Conservation (phyloP, 2,797 vertebrate species). For the Neosalanx taihuensis region DNA sequence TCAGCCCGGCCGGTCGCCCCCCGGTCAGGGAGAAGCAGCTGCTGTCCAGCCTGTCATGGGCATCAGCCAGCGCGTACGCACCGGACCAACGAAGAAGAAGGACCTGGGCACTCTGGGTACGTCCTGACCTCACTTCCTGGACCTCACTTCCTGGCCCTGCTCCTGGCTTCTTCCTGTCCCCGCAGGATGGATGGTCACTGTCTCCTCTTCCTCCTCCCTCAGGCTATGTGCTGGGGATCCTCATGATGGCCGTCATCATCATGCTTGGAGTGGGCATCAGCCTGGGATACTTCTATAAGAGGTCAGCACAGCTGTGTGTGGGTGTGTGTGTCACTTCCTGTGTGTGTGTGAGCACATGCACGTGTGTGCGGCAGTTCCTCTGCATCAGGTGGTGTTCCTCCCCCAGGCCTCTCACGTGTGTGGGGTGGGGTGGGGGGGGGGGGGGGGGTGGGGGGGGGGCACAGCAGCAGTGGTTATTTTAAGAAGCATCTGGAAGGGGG, state of each 20-base stretch:
- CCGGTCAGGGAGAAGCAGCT: slow-evolving; percentile 61
- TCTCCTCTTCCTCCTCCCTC: slow-evolving; percentile 9
- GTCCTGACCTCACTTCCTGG: slow-evolving; percentile 12
- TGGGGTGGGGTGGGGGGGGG: not conserved
- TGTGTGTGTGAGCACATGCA: not conserved
- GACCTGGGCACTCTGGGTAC: slow-evolving; percentile 86
- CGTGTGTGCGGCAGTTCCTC: slow-evolving; percentile 8
- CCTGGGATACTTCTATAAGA: slow-evolving; percentile 77
- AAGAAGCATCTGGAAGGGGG: slow-evolving; percentile 25
- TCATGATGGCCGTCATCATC: slow-evolving; percentile 77
- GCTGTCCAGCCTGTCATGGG: slow-evolving; percentile 83
- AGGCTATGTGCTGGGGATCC: slow-evolving; percentile 71
- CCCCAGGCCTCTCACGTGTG: slow-evolving; percentile 12
- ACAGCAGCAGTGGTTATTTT: slow-evolving; percentile 32
- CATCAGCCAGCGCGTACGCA: slow-evolving; percentile 85
- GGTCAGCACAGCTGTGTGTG: slow-evolving; percentile 58
- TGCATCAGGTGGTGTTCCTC: slow-evolving; percentile 30
- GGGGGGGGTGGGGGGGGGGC: slow-evolving; percentile 16
- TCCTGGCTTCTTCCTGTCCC: no score
- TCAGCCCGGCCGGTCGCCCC: slow-evolving; percentile 49
- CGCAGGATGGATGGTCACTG: not conserved
- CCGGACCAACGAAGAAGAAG: slow-evolving; percentile 85
- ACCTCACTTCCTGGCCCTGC: no score
- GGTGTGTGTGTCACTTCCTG: not conserved
- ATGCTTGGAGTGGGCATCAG: slow-evolving; percentile 75